phyloP scores from a whole-genome alignment of 2,888 invertebrate genomes.

The Metellina segmentata region DNA sequence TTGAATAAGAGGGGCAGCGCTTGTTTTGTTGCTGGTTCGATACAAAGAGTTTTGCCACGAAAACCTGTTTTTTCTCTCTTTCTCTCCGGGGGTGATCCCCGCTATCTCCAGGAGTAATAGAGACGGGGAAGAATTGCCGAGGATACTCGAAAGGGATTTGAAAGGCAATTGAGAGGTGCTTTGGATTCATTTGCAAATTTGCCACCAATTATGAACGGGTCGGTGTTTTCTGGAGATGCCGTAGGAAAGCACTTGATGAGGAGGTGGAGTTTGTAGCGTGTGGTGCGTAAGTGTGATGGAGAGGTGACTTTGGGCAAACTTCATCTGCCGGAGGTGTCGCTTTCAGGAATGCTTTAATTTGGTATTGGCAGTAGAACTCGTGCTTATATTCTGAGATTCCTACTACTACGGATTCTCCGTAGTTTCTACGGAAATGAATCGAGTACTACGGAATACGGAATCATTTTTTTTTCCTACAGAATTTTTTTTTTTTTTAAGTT shows the following conservation, averaged over 20 bases:
- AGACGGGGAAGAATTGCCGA: not conserved
- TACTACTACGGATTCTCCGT: too few relatives aligned
- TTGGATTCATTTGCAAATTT: constrained; percentile 57
- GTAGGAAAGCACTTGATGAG: not conserved
- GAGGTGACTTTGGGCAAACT: not conserved
- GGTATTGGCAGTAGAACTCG: too few relatives aligned
- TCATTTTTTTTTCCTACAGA: too few relatives aligned
- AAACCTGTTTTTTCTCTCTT: constrained; percentile 11
- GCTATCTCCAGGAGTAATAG: not conserved
- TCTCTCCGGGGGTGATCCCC: not conserved
- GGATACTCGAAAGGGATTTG: not conserved
- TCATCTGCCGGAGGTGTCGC: not conserved
- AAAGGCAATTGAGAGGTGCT: not conserved
- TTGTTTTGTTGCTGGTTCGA: constrained; percentile 52
- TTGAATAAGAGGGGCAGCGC: constrained; percentile 59
- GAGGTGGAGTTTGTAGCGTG: not conserved
- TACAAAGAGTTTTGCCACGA: constrained; percentile 49
- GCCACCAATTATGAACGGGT: constrained; percentile 27
- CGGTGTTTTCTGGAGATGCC: not conserved
- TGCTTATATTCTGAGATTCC: too few relatives aligned
- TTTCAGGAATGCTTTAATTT: not conserved
- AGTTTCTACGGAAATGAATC: too few relatives aligned
- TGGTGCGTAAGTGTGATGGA: not conserved
- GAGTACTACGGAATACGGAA: too few relatives aligned
- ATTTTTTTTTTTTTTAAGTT: too few relatives aligned